Evolutionary conservation across 1,140 invertebrate genomes (phyloP), one percentile per base, ranked within the genome.

Genomic region (Drosophila sechellia): DNA sequence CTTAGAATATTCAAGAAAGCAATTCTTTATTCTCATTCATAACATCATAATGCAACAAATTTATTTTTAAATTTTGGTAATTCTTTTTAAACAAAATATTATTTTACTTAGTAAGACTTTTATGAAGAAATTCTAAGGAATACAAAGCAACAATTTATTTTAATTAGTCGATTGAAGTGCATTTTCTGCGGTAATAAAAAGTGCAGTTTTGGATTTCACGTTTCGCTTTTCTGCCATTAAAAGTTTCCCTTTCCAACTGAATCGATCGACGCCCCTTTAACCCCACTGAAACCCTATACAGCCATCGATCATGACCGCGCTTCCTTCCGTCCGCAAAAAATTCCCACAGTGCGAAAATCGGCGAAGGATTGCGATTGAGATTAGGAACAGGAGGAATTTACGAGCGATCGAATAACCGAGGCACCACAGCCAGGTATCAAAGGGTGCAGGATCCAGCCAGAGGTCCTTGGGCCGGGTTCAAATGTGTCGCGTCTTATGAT

Each of bases 401-500:
- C 74, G 77, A 74, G 77, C 79, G 89, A 84, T 90, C 87, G 65
- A 83, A 90, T 90, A 90, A 80, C 83, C 73, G 50, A 63, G 58
- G 40, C 45, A 31, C 31, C 31, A 31, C 6, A 10, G 31, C 75
- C 74, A 79, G 86, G 86, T 83, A 90, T 90, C 70, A 90, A 90
- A 90, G 89, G 89, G 89, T 90, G 89, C 89, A 80, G 63, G 83
- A 63, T 64, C 42, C 66, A 61, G 79, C 78, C 72, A 64, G 68
- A 79, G 79, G 79, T 86, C 74, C 76, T 87, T 52, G 35, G 55
- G 59, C 52, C 57, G 70, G 60, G 83, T 72, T 87, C 70, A 79
- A 81, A 90, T 83, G 58, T 90, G 81, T 86, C 86, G 80, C 86
- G 69, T 90, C 86, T 90, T 90, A 90, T 90, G 81, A 91, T 91